Conservation (phyloP, 1,140 invertebrate genomes). For the Panagrolaimus sp. region DNA sequence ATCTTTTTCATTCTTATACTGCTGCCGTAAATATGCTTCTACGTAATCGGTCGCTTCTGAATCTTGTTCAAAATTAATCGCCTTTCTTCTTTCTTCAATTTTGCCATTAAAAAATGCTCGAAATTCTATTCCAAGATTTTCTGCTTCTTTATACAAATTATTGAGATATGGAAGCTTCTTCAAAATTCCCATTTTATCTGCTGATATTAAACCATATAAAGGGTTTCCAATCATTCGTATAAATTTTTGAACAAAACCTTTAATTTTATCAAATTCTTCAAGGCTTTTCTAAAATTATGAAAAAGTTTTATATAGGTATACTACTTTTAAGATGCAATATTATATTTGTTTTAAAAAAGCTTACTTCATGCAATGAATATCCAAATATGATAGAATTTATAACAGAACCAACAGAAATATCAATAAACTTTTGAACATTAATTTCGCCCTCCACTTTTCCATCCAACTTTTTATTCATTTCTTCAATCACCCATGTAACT, state of each 20-base stretch:
- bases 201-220: too few relatives aligned
- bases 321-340: too few relatives aligned
- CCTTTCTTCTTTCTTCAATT: constrained; percentile 16
- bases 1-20: not conserved
- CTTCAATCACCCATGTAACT: not conserved
- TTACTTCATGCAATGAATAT: not conserved
- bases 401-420: constrained; percentile 4
- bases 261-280: too few relatives aligned
- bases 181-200: too few relatives aligned
- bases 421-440: not conserved
- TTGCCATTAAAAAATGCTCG: not conserved
- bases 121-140: too few relatives aligned
- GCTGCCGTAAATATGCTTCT: constrained; percentile 24
- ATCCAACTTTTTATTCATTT: not conserved
- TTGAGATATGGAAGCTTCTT: too few relatives aligned
- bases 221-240: too few relatives aligned
- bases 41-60: constrained; percentile 26
- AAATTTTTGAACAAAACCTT: too few relatives aligned
- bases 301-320: too few relatives aligned
- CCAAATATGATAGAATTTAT: not conserved
- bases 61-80: not conserved
- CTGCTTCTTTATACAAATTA: too few relatives aligned
- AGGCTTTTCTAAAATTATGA: too few relatives aligned
- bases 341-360: too few relatives aligned
- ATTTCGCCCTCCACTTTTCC: not conserved